These are phyloP conservation scores for Sakesphorus luctuosus DNA, from an alignment of 2,113 vertebrate genomes.

Conservation along the genomic window DNA sequence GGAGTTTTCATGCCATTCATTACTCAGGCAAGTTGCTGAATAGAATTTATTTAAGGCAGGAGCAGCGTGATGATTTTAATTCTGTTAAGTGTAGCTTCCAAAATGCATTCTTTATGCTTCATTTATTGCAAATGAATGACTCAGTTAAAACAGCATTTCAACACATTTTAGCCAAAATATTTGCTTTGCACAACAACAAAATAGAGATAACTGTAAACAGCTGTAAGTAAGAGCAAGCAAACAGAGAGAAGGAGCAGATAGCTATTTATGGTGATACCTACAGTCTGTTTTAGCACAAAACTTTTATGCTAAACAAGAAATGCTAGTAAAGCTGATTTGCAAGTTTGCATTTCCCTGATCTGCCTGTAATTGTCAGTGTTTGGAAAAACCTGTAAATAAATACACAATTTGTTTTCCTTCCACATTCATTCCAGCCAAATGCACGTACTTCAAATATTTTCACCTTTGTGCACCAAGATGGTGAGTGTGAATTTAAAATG, in stretches of 20 bases:
- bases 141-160: slow-evolving; percentile 34
- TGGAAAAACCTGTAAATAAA: neutral
- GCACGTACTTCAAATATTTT: neutral
- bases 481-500: neutral
- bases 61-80: neutral
- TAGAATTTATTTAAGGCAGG: slow-evolving; percentile 9
- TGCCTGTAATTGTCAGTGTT: neutral
- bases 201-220: neutral
- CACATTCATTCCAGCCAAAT: neutral
- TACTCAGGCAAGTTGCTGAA: neutral
- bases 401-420: neutral
- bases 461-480: neutral
- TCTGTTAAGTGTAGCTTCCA: neutral
- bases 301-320: neutral
- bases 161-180: slow-evolving; percentile 37
- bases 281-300: neutral
- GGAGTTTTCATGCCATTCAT: neutral
- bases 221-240: neutral
- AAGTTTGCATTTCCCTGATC: neutral
- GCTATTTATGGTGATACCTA: neutral
- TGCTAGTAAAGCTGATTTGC: neutral
- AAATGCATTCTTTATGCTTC: slow-evolving; percentile 41
- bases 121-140: slow-evolving; percentile 29
- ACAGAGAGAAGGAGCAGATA: neutral
- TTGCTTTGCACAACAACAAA: neutral